phyloP scores from a whole-genome alignment of 2,113 vertebrate genomes.

The Apistogramma diplotaenia region DNA sequence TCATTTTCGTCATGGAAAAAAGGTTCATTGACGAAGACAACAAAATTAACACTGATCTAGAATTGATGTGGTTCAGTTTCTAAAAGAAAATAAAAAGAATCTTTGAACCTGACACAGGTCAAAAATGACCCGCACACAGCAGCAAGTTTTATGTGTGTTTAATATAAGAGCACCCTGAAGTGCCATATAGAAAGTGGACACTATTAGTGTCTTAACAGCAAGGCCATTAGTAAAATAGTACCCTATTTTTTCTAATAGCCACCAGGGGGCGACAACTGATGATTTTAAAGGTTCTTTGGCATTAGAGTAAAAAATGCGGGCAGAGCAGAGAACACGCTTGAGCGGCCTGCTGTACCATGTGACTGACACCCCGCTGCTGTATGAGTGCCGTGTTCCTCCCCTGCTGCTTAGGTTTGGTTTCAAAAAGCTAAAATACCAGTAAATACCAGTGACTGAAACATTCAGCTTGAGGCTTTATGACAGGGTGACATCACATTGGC shows the following conservation, averaged over 20 bases:
- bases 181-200: not conserved
- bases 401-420: not conserved
- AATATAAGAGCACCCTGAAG: not conserved
- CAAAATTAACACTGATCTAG: too few species aligned
- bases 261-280: not conserved
- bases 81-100: too few species aligned
- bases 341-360: not conserved
- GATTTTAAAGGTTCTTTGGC: too few species aligned
- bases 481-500: too few species aligned
- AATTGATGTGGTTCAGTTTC: too few species aligned
- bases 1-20: too few species aligned
- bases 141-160: not conserved
- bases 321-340: too few species aligned
- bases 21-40: too few species aligned
- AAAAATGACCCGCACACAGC: not conserved
- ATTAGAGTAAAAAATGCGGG: not conserved
- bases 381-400: not conserved
- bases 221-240: not conserved
- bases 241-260: not conserved
- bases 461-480: too few species aligned
- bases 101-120: too few species aligned
- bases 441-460: too few species aligned
- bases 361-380: not conserved
- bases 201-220: not conserved
- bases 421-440: not conserved